These are phyloP conservation scores for Cyprinus carpio DNA, from an alignment of 2,113 vertebrate genomes.

Conservation along the genomic window DNA sequence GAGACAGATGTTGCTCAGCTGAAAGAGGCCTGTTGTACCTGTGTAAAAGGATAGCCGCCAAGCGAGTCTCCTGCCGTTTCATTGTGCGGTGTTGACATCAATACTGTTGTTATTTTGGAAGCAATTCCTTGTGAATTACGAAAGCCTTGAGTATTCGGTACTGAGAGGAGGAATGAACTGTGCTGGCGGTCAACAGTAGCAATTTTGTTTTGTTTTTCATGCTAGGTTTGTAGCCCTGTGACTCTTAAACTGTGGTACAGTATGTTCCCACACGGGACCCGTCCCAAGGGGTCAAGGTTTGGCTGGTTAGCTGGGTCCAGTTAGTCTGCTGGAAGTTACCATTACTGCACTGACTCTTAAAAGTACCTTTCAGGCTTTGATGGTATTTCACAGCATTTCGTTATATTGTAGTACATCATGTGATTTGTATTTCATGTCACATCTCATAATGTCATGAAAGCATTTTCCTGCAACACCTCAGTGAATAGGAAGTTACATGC, in stretches of 20 bases:
- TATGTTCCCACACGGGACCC: neutral
- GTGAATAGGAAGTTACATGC: neutral
- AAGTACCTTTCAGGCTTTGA: neutral
- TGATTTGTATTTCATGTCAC: neutral
- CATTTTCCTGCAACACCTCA: neutral
- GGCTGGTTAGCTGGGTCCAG: neutral
- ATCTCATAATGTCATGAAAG: neutral
- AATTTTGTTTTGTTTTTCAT: conserved; percentile 15
- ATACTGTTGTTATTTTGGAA: conserved; percentile 53
- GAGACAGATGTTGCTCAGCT: conserved; percentile 48
- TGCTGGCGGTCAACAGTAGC: conserved; percentile 17
- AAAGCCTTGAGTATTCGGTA: conserved; percentile 12
- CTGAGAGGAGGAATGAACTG: conserved; percentile 24
- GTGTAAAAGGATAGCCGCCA: conserved; percentile 49
- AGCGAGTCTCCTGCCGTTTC: conserved; percentile 36
- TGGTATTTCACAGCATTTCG: neutral
- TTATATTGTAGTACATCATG: neutral
- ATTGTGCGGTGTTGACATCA: conserved; percentile 38
- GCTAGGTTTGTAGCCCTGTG: neutral
- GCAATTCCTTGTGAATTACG: conserved; percentile 30
- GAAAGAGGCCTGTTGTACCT: conserved; percentile 41
- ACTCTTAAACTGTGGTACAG: neutral
- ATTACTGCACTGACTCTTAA: neutral
- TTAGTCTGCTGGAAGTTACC: neutral
- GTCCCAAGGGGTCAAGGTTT: neutral